phyloP scores from a whole-genome alignment of 1,140 invertebrate species.

The Sinella curviseta region DNA sequence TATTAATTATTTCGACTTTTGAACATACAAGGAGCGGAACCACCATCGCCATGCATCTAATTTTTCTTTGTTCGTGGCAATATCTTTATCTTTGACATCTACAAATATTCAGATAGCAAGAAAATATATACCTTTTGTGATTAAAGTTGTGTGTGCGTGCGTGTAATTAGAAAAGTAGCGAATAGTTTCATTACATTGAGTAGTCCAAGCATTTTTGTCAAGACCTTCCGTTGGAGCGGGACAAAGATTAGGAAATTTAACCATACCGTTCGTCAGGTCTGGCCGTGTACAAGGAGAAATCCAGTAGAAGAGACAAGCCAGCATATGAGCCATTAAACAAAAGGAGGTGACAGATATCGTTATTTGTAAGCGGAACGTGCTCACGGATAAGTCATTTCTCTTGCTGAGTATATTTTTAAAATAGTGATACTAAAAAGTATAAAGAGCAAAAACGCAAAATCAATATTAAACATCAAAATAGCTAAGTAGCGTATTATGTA shows the following conservation, averaged over 20 bases:
- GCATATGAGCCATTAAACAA: slow-evolving; percentile 28
- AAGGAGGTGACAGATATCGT: neutral
- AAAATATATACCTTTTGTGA: neutral
- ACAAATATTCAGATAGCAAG: neutral
- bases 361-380: neutral
- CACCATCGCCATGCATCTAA: neutral
- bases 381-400: neutral
- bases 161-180: too few species aligned
- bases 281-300: slow-evolving; percentile 23
- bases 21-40: neutral
- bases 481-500: too few species aligned
- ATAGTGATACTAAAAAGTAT: slow-evolving; percentile 17
- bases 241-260: neutral
- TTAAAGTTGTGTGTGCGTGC: too few species aligned
- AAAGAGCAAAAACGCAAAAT: too few species aligned
- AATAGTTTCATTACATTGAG: neutral
- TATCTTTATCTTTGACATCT: neutral
- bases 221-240: neutral
- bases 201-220: neutral
- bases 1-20: neutral
- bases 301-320: slow-evolving; percentile 35
- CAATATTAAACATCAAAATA: too few species aligned
- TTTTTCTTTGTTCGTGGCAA: neutral
- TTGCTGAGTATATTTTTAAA: neutral
- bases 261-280: neutral